phyloP scores from a whole-genome alignment of 2,888 invertebrate genomes.

The Tenthredo scrophulariae region DNA sequence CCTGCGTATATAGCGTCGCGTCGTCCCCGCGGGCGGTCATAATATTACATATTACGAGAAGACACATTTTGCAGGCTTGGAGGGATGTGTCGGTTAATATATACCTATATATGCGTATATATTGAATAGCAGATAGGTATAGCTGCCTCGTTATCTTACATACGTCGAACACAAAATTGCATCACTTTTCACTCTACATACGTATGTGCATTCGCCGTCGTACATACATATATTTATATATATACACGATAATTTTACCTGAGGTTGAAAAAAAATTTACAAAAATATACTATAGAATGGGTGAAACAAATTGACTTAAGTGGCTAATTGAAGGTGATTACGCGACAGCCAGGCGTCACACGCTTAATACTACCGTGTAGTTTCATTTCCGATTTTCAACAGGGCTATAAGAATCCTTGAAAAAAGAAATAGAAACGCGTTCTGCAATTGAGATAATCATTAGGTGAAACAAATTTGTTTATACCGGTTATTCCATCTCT shows the following conservation, averaged over 20 bases:
- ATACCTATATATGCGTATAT: background rate
- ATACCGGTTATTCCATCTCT: background rate
- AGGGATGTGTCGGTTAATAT: constrained; percentile 21
- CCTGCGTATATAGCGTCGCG: constrained; percentile 12
- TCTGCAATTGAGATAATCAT: background rate
- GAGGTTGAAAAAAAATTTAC: background rate
- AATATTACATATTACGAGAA: constrained; percentile 40
- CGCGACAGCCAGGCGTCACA: constrained; percentile 10
- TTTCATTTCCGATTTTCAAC: background rate
- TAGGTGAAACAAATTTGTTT: background rate
- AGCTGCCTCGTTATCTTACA: constrained; percentile 35
- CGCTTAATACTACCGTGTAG: background rate
- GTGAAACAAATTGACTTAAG: background rate
- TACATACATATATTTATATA: background rate
- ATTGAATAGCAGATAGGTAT: background rate
- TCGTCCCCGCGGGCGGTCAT: constrained; percentile 49
- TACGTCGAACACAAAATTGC: constrained; percentile 32
- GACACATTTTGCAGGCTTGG: constrained; percentile 7
- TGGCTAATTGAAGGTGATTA: constrained; percentile 13
- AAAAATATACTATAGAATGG: background rate
- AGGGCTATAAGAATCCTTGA: background rate
- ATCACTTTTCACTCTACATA: constrained; percentile 14
- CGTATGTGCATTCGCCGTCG: background rate
- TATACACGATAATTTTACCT: background rate
- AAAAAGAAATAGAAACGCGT: background rate